Base-by-base conservation (phyloP, 2,113 vertebrate genomes). In the Percina caprodes region DNA sequence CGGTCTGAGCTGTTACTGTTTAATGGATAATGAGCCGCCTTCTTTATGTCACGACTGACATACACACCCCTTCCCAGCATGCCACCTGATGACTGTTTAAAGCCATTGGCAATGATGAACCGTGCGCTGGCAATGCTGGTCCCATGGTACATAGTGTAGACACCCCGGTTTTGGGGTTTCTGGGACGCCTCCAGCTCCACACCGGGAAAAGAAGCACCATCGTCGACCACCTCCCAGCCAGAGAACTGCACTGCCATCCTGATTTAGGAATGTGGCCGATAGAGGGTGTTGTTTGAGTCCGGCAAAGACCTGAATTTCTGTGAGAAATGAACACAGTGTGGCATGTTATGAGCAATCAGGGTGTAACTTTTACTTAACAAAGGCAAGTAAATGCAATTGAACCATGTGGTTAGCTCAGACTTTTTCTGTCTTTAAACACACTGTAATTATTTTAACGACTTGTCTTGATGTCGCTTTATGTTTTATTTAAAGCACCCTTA, bases 11-110 rank as follows among this genome's bases (percentile, higher is more conserved):
- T 0, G 0, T 0, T 6, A 2, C 67, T 3, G 0, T 11, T 39
- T 1, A 60, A 0, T 0, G 94, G 94, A 78, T 95, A 95, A n/a
- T 83, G 23, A 10, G 70, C 6, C 0, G 94, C 93, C 55, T 95
- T 95, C 16, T 83, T 87, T 69, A 51, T 85, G 21, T 94, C 46
- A 5, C 93, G 91, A 70, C 94, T 95, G 48, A 95, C 85, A 4
- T 95, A 95, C 30, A 95, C 93, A 0, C 94, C 95, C 7, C 33
- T 78, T 48, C 94, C 95, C 46, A 95, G 82, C 92, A 94, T 92
- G n/a, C 95, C 95, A 3, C 15, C 35, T 1, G 59, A 0, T 1
- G 94, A 95, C 80, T 74, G 93, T 5, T 33, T 21, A 42, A 95
- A 95, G 9, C 94, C 95, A 56, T 39, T 69, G 2, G 84, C 18